Conservation (phyloP, 2,113 vertebrate genomes). For the Amphilophus citrinellus region DNA sequence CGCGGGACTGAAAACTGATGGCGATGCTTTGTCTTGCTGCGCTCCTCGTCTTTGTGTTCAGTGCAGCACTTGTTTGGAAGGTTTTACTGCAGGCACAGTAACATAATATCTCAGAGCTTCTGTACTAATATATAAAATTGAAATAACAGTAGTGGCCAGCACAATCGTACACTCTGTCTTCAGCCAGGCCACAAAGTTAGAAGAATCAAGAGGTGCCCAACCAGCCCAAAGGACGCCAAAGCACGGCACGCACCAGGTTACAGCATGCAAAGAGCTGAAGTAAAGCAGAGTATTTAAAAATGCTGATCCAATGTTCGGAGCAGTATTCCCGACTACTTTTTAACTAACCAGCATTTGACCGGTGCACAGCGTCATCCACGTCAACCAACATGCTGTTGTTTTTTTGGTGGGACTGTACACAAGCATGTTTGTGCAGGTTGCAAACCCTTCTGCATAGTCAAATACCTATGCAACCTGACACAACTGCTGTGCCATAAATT, state of each 20-base stretch:
- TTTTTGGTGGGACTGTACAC: neutral
- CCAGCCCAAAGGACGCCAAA: neutral
- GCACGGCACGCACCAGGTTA: no score
- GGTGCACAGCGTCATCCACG: neutral
- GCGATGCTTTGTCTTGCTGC: neutral
- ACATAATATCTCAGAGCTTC: neutral
- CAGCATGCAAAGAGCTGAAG: neutral
- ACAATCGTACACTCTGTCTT: accelerated
- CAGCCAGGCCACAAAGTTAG: neutral
- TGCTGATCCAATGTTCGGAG: neutral
- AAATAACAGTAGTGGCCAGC: accelerated
- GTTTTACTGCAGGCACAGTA: neutral
- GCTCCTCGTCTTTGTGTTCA: neutral
- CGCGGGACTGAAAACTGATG: neutral
- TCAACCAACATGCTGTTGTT: neutral
- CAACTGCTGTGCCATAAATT: neutral
- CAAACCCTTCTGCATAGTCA: neutral
- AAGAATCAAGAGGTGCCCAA: neutral
- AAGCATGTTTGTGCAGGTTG: neutral
- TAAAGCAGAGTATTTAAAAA: neutral
- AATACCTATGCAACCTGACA: neutral
- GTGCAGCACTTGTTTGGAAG: neutral
- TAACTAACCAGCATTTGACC: neutral
- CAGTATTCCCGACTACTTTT: neutral
- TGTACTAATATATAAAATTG: neutral